Percentiles rank a stretch among this genome's conserved stretches.
These are phyloP conservation scores for Nerophis lumbriciformis DNA, from an alignment of 2,113 vertebrate genomes.

Conservation along the genomic window DNA sequence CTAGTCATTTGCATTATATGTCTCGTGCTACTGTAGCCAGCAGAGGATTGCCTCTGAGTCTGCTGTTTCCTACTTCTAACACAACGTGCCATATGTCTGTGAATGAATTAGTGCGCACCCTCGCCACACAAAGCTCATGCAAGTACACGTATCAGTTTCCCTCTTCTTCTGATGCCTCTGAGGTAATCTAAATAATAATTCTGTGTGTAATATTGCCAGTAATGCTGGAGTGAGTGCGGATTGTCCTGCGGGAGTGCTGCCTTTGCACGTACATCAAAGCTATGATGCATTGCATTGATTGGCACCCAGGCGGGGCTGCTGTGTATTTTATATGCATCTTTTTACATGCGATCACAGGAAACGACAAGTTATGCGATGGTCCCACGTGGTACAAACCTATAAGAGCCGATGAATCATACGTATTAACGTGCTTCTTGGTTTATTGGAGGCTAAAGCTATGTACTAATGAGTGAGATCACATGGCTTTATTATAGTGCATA, in stretches of 20 bases:
- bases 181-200: slow-evolving; percentile 52
- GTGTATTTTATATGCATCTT: slow-evolving; percentile 26
- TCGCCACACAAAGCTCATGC: not conserved
- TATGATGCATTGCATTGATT: slow-evolving; percentile 22
- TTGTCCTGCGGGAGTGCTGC: slow-evolving; percentile 37
- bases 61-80: slow-evolving; percentile 4
- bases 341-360: slow-evolving; percentile 25
- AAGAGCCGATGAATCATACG: slow-evolving; percentile 26
- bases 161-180: slow-evolving; percentile 17
- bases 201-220: slow-evolving; percentile 58
- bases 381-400: slow-evolving; percentile 16
- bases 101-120: not conserved
- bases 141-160: slow-evolving; percentile 1
- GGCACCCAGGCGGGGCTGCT: slow-evolving; percentile 29
- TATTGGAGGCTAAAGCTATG: slow-evolving; percentile 6
- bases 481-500: too few species aligned
- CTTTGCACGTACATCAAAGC: slow-evolving; percentile 45
- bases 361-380: slow-evolving; percentile 35
- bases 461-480: not conserved
- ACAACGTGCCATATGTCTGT: slow-evolving; percentile 6
- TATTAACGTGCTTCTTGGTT: slow-evolving; percentile 20
- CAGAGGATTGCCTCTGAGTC: slow-evolving; percentile 9
- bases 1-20: slow-evolving; percentile 20
- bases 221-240: slow-evolving; percentile 24
- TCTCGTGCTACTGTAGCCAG: not conserved